Evolutionary conservation across 2,113 vertebrate species (phyloP), one percentile per base, ranked within the genome.

Genomic region (Strix uralensis): DNA sequence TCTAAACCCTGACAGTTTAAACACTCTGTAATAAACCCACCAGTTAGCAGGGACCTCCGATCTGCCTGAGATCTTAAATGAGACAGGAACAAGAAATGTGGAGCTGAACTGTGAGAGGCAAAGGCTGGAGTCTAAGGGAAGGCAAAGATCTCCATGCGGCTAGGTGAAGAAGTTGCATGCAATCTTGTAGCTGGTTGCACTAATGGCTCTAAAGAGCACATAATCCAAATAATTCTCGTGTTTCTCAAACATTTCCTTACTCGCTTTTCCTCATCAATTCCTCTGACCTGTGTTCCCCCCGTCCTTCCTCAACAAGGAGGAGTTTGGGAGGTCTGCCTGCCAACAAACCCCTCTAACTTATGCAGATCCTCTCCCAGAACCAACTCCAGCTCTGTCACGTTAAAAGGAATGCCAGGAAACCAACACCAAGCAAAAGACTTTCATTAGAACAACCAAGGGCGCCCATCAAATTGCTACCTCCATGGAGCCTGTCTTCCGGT

Each of bases 401-500:
- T 32, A 67, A 57, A 78, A 91, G 54, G 40, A 96, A 84, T 5
- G 29, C 63, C 83, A 86, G 62, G 59, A 90, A 85, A 79, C 15
- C 66, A 36, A 81, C 46, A 36, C 5, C 47, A 66, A 75, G 62
- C 13, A 47, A 22, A 72, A 66, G 46, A 36, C 12, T 46, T 74
- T 52, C 36, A 23, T 23, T 10, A 52, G 59, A 92, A 38, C 15
- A 23, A 44, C 17, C 13, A 4, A 23, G 10, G 32, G 34, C 1
- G 0, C 34, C 44, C 26, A 2, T 1, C 5, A 47, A 42, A 42
- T 1, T 3, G 20, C 97, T 98, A 99, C 99, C 99, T 99, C 99
- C 99, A 99, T 99, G 75, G 99, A 99, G 29, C 99, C 99, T 0
- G 99, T 99, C 97, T 99, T 99, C 30, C 99, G 97, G 72, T 99